Percentiles rank a stretch among this genome's conserved stretches.
Evolutionary conservation across 2,113 vertebrate species (phyloP).

Genomic region (Columba livia): DNA sequence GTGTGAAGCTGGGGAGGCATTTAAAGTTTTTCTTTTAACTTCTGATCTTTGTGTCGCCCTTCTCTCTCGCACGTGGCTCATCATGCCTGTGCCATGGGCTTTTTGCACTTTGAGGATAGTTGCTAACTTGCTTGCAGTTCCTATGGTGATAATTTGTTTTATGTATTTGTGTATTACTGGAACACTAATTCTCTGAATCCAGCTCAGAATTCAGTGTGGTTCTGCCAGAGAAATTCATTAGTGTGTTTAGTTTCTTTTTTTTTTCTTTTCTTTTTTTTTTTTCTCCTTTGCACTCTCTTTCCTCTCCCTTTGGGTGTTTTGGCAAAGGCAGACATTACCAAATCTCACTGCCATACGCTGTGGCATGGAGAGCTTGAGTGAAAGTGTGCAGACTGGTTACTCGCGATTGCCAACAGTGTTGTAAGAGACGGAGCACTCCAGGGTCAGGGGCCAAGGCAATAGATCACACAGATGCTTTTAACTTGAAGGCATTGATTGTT

Average conservation of each 20-base stretch:
- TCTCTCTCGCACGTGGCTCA: background rate
- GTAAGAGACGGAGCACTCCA: background rate
- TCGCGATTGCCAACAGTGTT: background rate
- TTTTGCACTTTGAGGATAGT: background rate
- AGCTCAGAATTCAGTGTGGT: background rate
- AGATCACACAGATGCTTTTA: conserved; percentile 6
- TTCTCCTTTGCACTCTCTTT: background rate
- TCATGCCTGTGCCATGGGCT: background rate
- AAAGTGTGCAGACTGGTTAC: background rate
- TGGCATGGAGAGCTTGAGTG: background rate
- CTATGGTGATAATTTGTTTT: background rate
- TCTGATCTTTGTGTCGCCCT: background rate
- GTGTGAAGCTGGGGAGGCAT: background rate
- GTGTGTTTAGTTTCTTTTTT: too few relatives aligned
- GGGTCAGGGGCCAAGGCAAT: background rate
- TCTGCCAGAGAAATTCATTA: background rate
- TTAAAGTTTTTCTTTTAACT: background rate
- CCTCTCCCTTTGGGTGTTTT: background rate
- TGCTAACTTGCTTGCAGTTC: background rate
- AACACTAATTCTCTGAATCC: background rate
- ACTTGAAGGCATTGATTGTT: background rate
- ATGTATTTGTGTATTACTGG: background rate
- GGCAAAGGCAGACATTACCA: background rate
- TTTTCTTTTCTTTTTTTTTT: too few relatives aligned
- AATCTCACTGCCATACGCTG: background rate